A percentile compares a stretch with the other conserved stretches of the same genome.
Conservation (phyloP, 2,797 vertebrate species). For the Falco naumanni region DNA sequence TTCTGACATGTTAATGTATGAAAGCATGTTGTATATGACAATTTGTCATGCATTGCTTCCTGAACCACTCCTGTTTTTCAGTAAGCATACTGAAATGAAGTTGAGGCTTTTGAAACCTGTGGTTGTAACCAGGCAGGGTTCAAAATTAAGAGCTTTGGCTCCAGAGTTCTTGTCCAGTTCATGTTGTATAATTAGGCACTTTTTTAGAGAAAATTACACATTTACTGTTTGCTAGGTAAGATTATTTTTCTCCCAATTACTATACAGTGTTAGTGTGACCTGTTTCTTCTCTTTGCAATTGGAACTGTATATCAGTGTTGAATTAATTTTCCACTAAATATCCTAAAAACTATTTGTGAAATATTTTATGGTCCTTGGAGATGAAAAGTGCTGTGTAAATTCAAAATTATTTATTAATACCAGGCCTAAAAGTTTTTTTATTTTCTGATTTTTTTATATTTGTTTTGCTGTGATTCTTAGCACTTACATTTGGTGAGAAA, state of each 20-base stretch:
- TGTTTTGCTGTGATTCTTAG: neutral
- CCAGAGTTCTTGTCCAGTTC: neutral
- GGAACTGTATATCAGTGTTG: neutral
- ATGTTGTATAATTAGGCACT: neutral
- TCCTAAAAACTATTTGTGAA: neutral
- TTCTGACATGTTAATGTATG: neutral
- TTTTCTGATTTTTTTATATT: neutral
- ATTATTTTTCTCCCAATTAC: neutral
- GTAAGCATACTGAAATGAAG: neutral
- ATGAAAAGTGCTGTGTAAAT: neutral
- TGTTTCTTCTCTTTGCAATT: neutral
- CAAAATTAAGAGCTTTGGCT: neutral
- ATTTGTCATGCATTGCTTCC: neutral
- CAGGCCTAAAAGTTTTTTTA: neutral
- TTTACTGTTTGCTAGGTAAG: neutral
- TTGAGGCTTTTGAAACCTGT: neutral
- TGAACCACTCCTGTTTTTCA: neutral
- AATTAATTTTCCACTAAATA: neutral
- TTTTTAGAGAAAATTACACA: neutral
- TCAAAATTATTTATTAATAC: neutral
- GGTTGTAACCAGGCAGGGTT: neutral
- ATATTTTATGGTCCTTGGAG: neutral
- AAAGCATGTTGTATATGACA: neutral
- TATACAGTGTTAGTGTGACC: neutral
- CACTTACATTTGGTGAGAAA: neutral